These are phyloP conservation scores for Drosophila testacea DNA, from an alignment of 2,888 invertebrate species.

Conservation along the genomic window DNA sequence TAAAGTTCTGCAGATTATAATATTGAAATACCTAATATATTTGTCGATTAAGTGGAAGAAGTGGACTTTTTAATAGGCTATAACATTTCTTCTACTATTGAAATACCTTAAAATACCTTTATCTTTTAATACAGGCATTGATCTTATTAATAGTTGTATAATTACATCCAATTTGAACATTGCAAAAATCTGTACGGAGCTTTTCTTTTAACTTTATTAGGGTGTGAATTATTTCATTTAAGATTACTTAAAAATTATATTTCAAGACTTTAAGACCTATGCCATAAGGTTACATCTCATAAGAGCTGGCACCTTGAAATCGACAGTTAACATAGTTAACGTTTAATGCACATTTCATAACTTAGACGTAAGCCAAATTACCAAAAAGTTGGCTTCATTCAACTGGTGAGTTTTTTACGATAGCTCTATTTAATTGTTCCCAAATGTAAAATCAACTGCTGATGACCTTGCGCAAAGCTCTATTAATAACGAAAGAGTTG, in stretches of 20 bases:
- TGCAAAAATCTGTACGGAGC: background rate
- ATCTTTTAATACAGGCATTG: too few relatives aligned
- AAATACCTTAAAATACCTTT: too few relatives aligned
- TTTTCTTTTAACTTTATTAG: constrained; percentile 1
- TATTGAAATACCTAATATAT: too few relatives aligned
- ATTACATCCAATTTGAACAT: too few relatives aligned
- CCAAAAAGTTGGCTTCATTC: constrained; percentile 22
- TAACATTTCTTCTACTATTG: too few relatives aligned
- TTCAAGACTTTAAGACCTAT: constrained; percentile 4
- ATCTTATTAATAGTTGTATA: too few relatives aligned
- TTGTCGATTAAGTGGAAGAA: too few relatives aligned
- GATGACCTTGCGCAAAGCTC: constrained; percentile 46
- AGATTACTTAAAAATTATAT: constrained; percentile 4
- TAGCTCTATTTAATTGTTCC: constrained; percentile 24
- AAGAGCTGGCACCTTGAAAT: constrained; percentile 13
- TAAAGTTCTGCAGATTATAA: too few relatives aligned
- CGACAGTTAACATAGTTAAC: constrained; percentile 19
- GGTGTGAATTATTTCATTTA: background rate
- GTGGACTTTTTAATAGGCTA: too few relatives aligned
- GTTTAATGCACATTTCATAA: constrained; percentile 15
- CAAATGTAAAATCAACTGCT: constrained; percentile 26
- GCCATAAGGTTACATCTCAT: constrained; percentile 12
- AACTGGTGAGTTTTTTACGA: constrained; percentile 18
- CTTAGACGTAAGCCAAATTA: constrained; percentile 11
- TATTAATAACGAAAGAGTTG: constrained; percentile 15